Percentiles rank a stretch among this genome's conserved stretches.
Evolutionary conservation across 2,888 invertebrate genomes (phyloP).

Genomic region (Drosophila falleni): DNA sequence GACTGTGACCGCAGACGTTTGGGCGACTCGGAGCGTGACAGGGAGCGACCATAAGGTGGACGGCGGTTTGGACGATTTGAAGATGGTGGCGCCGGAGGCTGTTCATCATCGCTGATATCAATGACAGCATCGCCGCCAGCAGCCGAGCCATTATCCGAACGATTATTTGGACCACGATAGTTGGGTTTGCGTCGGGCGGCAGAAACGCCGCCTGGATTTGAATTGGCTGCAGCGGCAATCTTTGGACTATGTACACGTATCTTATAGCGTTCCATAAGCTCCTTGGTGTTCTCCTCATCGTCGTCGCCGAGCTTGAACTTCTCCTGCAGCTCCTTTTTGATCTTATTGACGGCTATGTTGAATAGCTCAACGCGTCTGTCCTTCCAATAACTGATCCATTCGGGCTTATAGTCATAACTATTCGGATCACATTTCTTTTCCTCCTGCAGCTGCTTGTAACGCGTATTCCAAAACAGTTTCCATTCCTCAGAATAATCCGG

Average conservation of each 20-base stretch:
- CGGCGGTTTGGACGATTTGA: slow-evolving; percentile 45
- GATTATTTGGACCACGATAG: slow-evolving; percentile 40
- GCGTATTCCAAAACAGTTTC: slow-evolving; percentile 95
- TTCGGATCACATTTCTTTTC: slow-evolving; percentile 89
- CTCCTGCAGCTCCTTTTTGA: slow-evolving; percentile 90
- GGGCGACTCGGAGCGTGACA: slow-evolving; percentile 56
- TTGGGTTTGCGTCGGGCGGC: slow-evolving; percentile 53
- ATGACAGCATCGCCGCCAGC: slow-evolving; percentile 65
- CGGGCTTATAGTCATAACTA: slow-evolving; percentile 94
- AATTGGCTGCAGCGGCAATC: neutral
- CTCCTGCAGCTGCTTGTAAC: slow-evolving; percentile 92
- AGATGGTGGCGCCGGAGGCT: slow-evolving; percentile 26
- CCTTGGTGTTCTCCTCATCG: slow-evolving; percentile 83
- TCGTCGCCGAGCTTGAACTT: slow-evolving; percentile 87
- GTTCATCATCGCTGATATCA: slow-evolving; percentile 84
- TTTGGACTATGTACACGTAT: slow-evolving; percentile 71
- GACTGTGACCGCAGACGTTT: slow-evolving; percentile 41
- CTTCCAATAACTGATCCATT: slow-evolving; percentile 95
- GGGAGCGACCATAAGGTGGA: slow-evolving; percentile 43
- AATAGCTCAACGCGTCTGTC: slow-evolving; percentile 92
- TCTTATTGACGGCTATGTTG: slow-evolving; percentile 88
- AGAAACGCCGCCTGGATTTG: neutral
- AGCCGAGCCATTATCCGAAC: slow-evolving; percentile 10
- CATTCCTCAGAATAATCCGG: slow-evolving; percentile 95
- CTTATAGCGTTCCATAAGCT: slow-evolving; percentile 83